A percentile compares a stretch with the other conserved stretches of the same genome.
Evolutionary conservation across 2,113 vertebrate genomes (phyloP).

Genomic region (Elephas maximus): DNA sequence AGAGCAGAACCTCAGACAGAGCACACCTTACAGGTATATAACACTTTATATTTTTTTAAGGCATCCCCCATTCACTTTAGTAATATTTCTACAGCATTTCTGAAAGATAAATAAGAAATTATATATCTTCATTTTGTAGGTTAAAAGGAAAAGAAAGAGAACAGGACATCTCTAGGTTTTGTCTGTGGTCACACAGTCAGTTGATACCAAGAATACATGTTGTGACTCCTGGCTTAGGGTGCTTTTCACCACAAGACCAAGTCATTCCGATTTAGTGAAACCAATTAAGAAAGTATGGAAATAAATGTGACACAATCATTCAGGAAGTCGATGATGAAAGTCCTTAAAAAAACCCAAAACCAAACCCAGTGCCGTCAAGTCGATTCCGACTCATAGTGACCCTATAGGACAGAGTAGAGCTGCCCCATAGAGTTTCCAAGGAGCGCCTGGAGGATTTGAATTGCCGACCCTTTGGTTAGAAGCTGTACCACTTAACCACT

Average conservation of each 20-base stretch:
- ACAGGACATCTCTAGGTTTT: background rate
- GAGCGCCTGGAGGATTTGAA: too few species aligned
- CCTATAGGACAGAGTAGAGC: too few species aligned
- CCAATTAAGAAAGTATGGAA: background rate
- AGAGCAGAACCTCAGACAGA: background rate
- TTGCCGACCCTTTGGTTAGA: too few species aligned
- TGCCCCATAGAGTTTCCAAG: too few species aligned
- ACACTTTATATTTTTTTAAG: background rate
- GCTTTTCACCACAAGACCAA: background rate
- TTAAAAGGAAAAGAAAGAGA: background rate
- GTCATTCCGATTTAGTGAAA: background rate
- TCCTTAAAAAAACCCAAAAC: too few species aligned
- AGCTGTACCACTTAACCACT: too few species aligned
- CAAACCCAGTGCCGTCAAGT: too few species aligned
- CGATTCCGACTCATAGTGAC: too few species aligned
- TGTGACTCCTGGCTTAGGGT: background rate
- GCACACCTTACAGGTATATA: background rate
- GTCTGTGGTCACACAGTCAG: background rate
- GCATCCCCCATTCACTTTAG: background rate
- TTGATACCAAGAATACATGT: background rate
- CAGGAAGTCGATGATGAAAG: background rate
- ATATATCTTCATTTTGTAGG: background rate
- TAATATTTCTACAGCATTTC: background rate
- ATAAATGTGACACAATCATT: background rate
- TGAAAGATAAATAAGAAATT: background rate